A percentile compares a stretch with the other conserved stretches of the same genome.
These are phyloP conservation scores for Gryon sp. DNA, from an alignment of 1,140 invertebrate species.

Conservation along the genomic window DNA sequence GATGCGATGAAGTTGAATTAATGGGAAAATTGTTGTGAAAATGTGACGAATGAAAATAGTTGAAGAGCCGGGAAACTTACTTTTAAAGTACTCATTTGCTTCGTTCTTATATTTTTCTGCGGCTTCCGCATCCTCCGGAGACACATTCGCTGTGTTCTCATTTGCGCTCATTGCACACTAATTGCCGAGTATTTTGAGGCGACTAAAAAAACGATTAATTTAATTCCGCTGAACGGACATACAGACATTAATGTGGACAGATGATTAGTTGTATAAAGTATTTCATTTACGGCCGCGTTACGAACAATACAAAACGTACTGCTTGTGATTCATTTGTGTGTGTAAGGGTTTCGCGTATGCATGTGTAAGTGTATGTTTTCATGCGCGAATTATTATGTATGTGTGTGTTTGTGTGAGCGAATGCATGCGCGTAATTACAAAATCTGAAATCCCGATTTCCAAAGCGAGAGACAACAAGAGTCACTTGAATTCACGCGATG, in stretches of 20 bases:
- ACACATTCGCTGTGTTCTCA: constrained; percentile 41
- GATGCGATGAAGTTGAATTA: too few relatives aligned
- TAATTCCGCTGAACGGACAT: constrained; percentile 18
- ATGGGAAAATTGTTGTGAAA: too few relatives aligned
- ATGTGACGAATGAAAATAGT: too few relatives aligned
- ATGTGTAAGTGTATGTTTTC: not conserved
- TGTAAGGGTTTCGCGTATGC: not conserved
- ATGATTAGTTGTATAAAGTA: constrained; percentile 15
- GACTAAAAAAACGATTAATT: constrained; percentile 44
- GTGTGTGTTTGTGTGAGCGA: not conserved
- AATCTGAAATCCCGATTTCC: constrained; percentile 12
- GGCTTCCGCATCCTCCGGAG: constrained; percentile 74
- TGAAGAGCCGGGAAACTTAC: constrained; percentile 81
- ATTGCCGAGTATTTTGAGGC: constrained; percentile 29
- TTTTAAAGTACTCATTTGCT: constrained; percentile 92
- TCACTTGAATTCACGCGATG: too few relatives aligned
- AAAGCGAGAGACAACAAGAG: too few relatives aligned
- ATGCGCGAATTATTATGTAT: not conserved
- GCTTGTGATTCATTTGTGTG: constrained; percentile 11
- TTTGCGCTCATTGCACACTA: constrained; percentile 40
- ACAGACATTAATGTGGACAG: constrained; percentile 45
- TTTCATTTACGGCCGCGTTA: constrained; percentile 33
- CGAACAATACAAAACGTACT: constrained; percentile 33
- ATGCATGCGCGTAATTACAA: constrained; percentile 26
- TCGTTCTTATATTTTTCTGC: constrained; percentile 89